Conservation (phyloP, 2,797 vertebrate genomes). For the Coendou prehensilis region DNA sequence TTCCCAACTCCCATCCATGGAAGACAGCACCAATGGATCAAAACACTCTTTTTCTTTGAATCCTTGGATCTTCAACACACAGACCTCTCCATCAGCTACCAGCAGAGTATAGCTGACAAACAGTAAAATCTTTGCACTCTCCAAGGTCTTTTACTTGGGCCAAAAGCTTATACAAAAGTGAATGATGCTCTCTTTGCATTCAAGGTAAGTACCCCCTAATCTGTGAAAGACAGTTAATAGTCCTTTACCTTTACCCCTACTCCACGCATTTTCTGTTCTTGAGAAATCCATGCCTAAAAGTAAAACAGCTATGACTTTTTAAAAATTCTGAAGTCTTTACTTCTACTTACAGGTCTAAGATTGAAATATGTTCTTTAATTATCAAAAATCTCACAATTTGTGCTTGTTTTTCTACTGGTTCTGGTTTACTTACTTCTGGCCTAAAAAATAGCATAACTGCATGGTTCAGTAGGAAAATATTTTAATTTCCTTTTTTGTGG, state of each 20-base stretch:
- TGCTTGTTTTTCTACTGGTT: not conserved
- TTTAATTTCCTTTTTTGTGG: conserved; percentile 62
- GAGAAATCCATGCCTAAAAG: conserved; percentile 24
- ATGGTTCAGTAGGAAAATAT: conserved; percentile 35
- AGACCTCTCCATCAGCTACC: not conserved
- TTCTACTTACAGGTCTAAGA: not conserved
- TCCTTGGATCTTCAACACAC: not conserved
- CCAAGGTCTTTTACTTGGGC: not conserved
- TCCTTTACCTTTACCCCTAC: not conserved
- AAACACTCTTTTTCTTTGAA: not conserved
- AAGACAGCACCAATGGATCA: not conserved
- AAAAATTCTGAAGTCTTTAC: not conserved
- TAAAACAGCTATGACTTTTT: not conserved
- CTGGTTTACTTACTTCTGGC: conserved; percentile 5
- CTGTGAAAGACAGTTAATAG: not conserved
- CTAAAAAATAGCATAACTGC: not conserved
- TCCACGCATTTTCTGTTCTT: not conserved
- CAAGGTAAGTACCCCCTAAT: not conserved
- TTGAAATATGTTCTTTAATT: conserved; percentile 8
- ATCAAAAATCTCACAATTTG: conserved; percentile 19
- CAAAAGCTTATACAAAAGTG: not conserved
- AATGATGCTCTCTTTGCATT: not conserved
- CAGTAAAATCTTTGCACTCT: not conserved
- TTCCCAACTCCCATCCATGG: not conserved
- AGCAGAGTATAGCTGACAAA: not conserved